phyloP scores from a whole-genome alignment of 2,888 invertebrate species.

The Caenorhabditis doughertyi region DNA sequence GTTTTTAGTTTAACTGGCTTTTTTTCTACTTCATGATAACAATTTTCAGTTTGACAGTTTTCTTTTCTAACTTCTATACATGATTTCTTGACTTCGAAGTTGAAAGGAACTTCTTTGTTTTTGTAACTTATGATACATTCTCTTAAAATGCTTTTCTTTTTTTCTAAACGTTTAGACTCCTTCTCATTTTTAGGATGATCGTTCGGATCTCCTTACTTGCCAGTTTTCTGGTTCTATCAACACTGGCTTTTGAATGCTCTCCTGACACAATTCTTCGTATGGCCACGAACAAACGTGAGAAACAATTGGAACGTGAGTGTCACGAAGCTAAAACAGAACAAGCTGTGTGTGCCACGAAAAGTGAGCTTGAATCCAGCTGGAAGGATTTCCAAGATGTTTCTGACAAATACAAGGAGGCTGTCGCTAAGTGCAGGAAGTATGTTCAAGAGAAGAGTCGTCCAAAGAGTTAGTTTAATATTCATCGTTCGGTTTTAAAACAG shows the following conservation, averaged over 20 bases:
- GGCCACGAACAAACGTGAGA: constrained; percentile 72
- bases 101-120: neutral
- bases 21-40: constrained; percentile 11
- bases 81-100: neutral
- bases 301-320: constrained; percentile 72
- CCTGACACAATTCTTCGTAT: constrained; percentile 73
- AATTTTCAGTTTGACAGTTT: neutral
- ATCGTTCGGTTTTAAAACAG: too few species aligned
- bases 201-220: constrained; percentile 48
- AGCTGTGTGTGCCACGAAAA: constrained; percentile 61
- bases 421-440: constrained; percentile 57
- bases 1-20: neutral
- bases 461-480: constrained; percentile 9
- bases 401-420: constrained; percentile 66
- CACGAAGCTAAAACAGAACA: constrained; percentile 58
- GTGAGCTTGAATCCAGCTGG: constrained; percentile 69
- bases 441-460: constrained; percentile 60
- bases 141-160: neutral
- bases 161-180: neutral
- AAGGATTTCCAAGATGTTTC: constrained; percentile 68
- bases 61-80: neutral
- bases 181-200: constrained; percentile 40
- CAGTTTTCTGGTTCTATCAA: constrained; percentile 46
- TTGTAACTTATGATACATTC: neutral
- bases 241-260: constrained; percentile 64